phyloP scores from a whole-genome alignment of 2,888 invertebrate species.

The Drosophila helvetica region DNA sequence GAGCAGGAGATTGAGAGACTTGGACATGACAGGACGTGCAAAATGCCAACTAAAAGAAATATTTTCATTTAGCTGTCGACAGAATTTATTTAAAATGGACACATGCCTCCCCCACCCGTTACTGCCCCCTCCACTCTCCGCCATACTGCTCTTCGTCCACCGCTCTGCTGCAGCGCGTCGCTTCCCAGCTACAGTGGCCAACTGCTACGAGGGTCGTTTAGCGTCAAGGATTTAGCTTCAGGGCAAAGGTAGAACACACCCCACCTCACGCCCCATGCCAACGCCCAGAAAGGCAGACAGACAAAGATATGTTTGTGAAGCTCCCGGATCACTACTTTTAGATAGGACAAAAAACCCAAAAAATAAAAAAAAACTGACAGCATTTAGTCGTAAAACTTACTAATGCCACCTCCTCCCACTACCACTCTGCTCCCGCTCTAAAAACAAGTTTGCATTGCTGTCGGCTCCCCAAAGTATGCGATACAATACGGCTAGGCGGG shows the following conservation, averaged over 20 bases:
- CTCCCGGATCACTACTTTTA: conserved; percentile 8
- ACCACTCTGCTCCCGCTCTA: no score
- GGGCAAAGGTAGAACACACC: no score
- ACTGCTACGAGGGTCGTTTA: no score
- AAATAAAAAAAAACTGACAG: not conserved
- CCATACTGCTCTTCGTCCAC: no score
- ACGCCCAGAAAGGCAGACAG: not conserved
- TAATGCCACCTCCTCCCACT: conserved; percentile 6
- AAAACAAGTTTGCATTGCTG: conserved; percentile 43
- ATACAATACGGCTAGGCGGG: conserved; percentile 58
- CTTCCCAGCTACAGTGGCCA: no score
- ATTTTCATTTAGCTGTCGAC: conserved; percentile 73
- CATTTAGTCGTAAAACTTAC: conserved; percentile 41
- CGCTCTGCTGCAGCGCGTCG: no score
- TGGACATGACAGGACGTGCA: conserved; percentile 31
- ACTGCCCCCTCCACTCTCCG: not conserved
- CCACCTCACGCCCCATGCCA: no score
- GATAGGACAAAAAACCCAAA: not conserved
- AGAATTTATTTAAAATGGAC: conserved; percentile 71
- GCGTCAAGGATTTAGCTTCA: no score
- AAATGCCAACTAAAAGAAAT: conserved; percentile 65
- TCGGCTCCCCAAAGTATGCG: conserved; percentile 64
- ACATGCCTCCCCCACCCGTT: conserved; percentile 3
- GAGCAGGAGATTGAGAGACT: not conserved
- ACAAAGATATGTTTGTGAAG: not conserved